Conservation (phyloP, 2,888 invertebrate species). For the Aphodius granarius region DNA sequence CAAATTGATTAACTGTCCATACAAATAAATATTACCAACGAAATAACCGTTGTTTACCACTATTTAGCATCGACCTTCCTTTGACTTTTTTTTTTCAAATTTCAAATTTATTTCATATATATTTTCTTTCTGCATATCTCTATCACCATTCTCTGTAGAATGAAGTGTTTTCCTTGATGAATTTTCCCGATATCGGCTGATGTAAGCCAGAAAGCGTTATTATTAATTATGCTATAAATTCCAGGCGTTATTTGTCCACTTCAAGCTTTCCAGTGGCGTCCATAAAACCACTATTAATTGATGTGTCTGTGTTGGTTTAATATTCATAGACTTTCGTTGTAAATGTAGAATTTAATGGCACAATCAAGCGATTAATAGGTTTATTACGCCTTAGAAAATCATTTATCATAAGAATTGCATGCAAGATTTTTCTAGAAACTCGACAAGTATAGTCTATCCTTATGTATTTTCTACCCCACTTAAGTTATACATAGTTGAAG, state of each 20-base stretch:
- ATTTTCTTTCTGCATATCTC: too few relatives aligned
- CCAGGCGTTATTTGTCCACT: background rate
- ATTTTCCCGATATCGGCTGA: background rate
- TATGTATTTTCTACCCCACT: too few relatives aligned
- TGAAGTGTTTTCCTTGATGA: background rate
- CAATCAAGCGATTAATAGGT: background rate
- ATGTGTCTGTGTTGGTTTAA: background rate
- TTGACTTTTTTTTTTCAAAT: too few relatives aligned
- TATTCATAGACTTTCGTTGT: background rate
- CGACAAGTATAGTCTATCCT: too few relatives aligned
- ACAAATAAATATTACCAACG: too few relatives aligned
- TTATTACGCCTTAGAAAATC: background rate
- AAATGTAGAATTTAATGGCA: background rate
- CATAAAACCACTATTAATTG: background rate
- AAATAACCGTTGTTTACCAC: too few relatives aligned
- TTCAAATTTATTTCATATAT: too few relatives aligned
- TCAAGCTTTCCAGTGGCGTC: background rate
- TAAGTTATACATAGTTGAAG: too few relatives aligned
- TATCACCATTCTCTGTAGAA: background rate
- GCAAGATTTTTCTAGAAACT: too few relatives aligned
- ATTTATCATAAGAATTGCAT: background rate
- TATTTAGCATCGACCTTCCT: too few relatives aligned
- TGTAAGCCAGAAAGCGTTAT: background rate
- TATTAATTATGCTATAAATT: background rate
- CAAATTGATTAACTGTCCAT: too few relatives aligned